phyloP scores from a whole-genome alignment of 2,113 vertebrate genomes.

The Globicephala melas region DNA sequence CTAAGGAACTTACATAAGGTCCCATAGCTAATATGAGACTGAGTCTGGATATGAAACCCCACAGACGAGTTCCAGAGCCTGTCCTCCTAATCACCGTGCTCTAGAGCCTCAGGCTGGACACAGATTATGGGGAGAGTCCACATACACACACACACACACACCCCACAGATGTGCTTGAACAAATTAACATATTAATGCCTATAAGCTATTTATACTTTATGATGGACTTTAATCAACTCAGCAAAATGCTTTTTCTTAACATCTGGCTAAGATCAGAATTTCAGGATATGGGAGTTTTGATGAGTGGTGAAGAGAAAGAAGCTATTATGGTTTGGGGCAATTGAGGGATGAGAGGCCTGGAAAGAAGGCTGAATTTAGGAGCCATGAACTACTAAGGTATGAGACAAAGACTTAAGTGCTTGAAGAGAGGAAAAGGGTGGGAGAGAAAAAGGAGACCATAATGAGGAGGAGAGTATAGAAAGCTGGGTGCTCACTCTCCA shows the following conservation, averaged over 20 bases:
- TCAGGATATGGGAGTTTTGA: not conserved
- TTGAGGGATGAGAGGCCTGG: not conserved
- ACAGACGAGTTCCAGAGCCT: not conserved
- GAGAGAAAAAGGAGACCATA: not conserved
- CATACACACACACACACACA: not conserved
- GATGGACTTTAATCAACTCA: not conserved
- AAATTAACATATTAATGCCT: not conserved
- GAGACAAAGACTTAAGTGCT: not conserved
- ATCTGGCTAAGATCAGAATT: not conserved
- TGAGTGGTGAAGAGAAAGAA: not conserved
- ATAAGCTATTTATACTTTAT: not conserved
- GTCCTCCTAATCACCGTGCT: not conserved
- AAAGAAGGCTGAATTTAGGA: not conserved
- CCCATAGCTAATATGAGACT: not conserved
- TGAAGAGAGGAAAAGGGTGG: not conserved
- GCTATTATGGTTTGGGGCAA: not conserved
- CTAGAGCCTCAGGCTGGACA: not conserved
- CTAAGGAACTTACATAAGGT: not conserved
- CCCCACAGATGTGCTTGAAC: not conserved
- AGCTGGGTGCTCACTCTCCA: not conserved
- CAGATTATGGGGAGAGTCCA: not conserved
- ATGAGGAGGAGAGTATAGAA: not conserved
- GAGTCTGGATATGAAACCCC: not conserved
- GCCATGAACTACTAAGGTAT: not conserved
- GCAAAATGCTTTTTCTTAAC: constrained; percentile 7